phyloP scores from a whole-genome alignment of 2,888 invertebrate species.

The Melolontha melolontha region DNA sequence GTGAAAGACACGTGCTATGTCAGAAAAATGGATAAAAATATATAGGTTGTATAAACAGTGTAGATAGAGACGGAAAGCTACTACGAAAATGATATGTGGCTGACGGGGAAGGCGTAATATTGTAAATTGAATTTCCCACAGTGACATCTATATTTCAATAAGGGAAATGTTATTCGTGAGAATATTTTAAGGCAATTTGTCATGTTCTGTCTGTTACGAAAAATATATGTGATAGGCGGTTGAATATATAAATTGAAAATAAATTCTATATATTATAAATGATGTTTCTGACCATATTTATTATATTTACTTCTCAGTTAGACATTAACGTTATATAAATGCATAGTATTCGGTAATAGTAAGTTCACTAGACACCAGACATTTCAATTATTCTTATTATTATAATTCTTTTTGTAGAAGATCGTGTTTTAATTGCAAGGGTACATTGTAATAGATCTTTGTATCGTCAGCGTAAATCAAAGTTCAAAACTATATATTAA shows the following conservation, averaged over 20 bases:
- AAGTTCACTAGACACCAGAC: no score
- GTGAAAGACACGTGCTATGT: conserved; percentile 58
- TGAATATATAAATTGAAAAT: conserved; percentile 3
- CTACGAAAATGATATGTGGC: conserved; percentile 59
- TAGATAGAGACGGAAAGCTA: conserved; percentile 55
- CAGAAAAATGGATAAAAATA: conserved; percentile 36
- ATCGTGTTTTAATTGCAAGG: no score
- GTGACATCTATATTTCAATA: conserved; percentile 47
- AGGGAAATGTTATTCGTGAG: conserved; percentile 28
- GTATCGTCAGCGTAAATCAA: no score
- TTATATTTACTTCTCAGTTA: not conserved
- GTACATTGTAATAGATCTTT: no score
- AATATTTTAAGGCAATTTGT: conserved; percentile 37
- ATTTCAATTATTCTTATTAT: no score
- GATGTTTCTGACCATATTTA: not conserved
- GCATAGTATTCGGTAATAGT: no score
- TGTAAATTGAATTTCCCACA: conserved; percentile 60
- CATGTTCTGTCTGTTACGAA: conserved; percentile 3
- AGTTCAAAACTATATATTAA: no score
- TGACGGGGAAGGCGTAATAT: conserved; percentile 56
- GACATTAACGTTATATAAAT: no score
- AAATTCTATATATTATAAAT: conserved; percentile 2
- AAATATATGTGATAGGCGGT: not conserved
- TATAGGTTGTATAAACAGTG: conserved; percentile 1
- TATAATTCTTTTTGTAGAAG: no score